These are phyloP conservation scores for Sternotherus odoratus DNA, from an alignment of 2,797 vertebrate genomes.

Conservation along the genomic window DNA sequence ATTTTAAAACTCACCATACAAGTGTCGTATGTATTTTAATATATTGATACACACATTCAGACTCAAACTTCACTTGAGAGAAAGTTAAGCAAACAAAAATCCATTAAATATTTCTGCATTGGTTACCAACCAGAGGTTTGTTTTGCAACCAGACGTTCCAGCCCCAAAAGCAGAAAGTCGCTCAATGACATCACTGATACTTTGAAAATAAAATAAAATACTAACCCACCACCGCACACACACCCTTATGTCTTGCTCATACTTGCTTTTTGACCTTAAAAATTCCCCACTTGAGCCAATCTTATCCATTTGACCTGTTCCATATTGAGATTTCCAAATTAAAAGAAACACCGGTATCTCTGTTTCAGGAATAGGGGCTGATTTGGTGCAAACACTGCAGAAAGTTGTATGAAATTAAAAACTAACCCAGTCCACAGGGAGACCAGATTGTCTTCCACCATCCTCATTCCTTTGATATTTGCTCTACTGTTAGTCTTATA, in stretches of 20 bases:
- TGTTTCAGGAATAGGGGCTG: background rate
- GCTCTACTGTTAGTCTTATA: rapidly evolving
- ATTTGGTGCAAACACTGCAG: background rate
- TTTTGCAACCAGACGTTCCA: background rate
- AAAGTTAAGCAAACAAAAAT: background rate
- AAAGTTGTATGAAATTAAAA: background rate
- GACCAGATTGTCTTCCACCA: background rate
- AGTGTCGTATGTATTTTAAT: background rate
- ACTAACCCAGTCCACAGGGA: rapidly evolving
- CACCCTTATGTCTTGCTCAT: background rate
- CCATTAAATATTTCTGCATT: background rate
- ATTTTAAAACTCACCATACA: background rate
- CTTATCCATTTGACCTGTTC: background rate
- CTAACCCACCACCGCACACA: background rate
- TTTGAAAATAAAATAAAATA: background rate
- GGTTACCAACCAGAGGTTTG: background rate
- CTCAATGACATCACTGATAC: rapidly evolving
- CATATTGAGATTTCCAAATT: background rate
- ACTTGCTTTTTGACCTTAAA: background rate
- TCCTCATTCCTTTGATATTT: background rate
- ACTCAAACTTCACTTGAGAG: background rate
- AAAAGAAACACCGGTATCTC: background rate
- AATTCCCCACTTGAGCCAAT: background rate
- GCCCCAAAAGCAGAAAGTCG: background rate
- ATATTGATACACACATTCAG: rapidly evolving